A percentile compares a stretch with the other conserved stretches of the same genome.
These are phyloP conservation scores for Rallus limicola DNA, from an alignment of 2,113 vertebrate species.

Conservation along the genomic window DNA sequence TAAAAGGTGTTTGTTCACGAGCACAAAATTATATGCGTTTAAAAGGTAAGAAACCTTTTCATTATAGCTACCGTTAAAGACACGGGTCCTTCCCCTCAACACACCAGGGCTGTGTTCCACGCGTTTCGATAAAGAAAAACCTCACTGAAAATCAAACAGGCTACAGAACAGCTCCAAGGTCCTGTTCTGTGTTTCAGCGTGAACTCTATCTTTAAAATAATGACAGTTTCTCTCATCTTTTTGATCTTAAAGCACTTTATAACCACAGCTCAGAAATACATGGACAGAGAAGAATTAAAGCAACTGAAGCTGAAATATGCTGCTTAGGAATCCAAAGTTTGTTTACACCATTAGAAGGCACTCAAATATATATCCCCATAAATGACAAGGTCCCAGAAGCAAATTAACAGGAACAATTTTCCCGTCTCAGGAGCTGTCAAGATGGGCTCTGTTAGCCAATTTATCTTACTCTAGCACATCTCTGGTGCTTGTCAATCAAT, in stretches of 20 bases:
- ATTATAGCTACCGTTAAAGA: neutral
- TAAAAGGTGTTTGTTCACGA: conserved; percentile 17
- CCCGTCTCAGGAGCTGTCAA: conserved; percentile 85
- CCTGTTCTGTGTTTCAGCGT: neutral
- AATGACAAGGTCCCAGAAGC: conserved; percentile 83
- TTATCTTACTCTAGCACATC: conserved; percentile 87
- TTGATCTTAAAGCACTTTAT: conserved; percentile 1
- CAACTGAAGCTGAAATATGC: conserved; percentile 55
- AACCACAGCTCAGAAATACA: conserved; percentile 57
- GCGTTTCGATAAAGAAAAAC: neutral
- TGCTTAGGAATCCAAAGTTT: conserved; percentile 77
- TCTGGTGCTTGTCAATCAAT: conserved; percentile 88
- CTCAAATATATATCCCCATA: conserved; percentile 75
- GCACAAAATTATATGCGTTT: neutral
- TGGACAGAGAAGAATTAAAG: conserved; percentile 57
- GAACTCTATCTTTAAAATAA: conserved; percentile 39
- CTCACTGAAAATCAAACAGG: neutral
- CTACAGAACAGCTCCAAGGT: neutral
- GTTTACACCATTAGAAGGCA: conserved; percentile 83
- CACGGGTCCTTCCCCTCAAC: neutral
- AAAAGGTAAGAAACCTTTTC: conserved; percentile 18
- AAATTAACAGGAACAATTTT: conserved; percentile 89
- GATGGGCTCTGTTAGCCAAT: conserved; percentile 85
- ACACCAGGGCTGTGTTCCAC: neutral
- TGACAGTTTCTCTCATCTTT: neutral